A percentile compares a stretch with the other conserved stretches of the same genome.
Conservation (phyloP, 2,888 invertebrate species). For the Lymantria dispar region DNA sequence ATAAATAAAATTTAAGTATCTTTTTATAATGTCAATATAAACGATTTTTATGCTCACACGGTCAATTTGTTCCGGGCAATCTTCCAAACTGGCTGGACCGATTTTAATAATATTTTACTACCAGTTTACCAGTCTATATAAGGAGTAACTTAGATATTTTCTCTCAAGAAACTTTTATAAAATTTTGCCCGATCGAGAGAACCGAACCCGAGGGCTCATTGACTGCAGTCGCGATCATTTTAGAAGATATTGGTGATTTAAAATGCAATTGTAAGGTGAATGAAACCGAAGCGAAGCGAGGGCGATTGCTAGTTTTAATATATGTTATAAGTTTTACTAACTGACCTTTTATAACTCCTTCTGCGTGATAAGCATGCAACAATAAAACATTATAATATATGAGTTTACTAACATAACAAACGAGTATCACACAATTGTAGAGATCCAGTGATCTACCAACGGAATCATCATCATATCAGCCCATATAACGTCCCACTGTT, state of each 20-base stretch:
- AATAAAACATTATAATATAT: not conserved
- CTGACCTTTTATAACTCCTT: conserved; percentile 18
- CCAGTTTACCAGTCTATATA: too few species aligned
- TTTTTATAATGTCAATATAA: too few species aligned
- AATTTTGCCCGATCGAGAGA: too few species aligned
- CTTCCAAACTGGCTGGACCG: too few species aligned
- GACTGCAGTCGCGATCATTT: not conserved
- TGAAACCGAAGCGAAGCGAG: not conserved
- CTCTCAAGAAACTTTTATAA: too few species aligned
- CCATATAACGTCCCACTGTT: not conserved
- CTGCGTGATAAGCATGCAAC: not conserved
- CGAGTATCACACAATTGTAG: not conserved
- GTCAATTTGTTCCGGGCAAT: too few species aligned
- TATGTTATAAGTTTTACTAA: conserved; percentile 39
- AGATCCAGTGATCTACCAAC: not conserved
- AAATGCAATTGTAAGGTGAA: not conserved
- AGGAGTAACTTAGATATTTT: too few species aligned
- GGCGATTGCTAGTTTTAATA: not conserved
- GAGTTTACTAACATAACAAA: not conserved
- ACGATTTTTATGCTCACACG: too few species aligned
- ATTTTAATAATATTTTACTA: too few species aligned
- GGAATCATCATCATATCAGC: not conserved
- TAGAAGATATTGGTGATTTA: not conserved
- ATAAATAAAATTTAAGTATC: too few species aligned
- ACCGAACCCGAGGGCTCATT: not conserved